Conservation (phyloP, 2,113 vertebrate genomes). For the Coreoperca whiteheadi region DNA sequence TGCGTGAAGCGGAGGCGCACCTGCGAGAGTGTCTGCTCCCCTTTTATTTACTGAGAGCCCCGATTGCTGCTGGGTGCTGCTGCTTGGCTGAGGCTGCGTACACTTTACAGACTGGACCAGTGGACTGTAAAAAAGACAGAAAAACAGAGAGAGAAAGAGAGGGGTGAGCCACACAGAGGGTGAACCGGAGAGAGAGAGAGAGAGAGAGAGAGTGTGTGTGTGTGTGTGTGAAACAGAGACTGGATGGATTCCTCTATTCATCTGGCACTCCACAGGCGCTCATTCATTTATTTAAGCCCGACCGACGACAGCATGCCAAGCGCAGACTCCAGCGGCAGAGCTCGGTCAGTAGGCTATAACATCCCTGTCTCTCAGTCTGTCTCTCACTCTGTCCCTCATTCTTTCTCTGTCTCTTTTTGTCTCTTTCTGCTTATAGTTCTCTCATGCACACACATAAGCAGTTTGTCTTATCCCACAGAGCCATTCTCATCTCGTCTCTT, state of each 20-base stretch:
- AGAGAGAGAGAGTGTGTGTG: slow-evolving; percentile 7
- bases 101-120: slow-evolving; percentile 56
- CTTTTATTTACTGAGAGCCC: slow-evolving; percentile 26
- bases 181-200: slow-evolving; percentile 8
- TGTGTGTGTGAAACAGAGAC: slow-evolving; percentile 35
- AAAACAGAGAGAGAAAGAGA: slow-evolving; percentile 15
- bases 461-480: slow-evolving; percentile 5
- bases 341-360: slow-evolving; percentile 62
- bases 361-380: slow-evolving; percentile 18
- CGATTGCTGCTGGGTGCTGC: slow-evolving; percentile 21
- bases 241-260: slow-evolving; percentile 56
- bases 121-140: slow-evolving; percentile 3
- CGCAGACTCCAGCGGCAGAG: slow-evolving; percentile 56
- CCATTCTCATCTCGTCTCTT: slow-evolving; percentile 9
- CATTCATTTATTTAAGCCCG: slow-evolving; percentile 68
- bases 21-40: slow-evolving; percentile 46
- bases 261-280: slow-evolving; percentile 72
- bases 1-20: slow-evolving; percentile 48
- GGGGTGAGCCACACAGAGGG: slow-evolving; percentile 10
- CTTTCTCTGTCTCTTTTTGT: not conserved
- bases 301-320: slow-evolving; percentile 72
- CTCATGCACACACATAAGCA: not conserved
- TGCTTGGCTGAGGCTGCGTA: slow-evolving; percentile 45
- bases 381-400: not conserved
- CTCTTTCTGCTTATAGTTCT: not conserved